Percentiles rank a stretch among this genome's conserved stretches.
Evolutionary conservation across 2,113 vertebrate genomes (phyloP).

Genomic region (Gallinago jamesoni): DNA sequence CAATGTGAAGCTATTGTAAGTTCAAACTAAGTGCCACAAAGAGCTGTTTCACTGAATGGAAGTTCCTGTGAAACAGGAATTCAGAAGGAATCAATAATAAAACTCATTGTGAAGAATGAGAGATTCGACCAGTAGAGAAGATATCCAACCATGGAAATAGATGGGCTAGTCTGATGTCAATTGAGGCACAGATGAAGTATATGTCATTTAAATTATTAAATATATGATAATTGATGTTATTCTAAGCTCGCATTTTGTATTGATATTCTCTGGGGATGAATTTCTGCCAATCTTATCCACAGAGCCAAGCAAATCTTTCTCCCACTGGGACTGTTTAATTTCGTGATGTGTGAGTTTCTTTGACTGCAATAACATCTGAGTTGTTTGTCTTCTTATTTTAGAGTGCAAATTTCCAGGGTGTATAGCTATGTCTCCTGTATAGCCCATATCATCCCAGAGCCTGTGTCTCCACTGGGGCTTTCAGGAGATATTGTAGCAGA

Average conservation of each 20-base stretch:
- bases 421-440: not conserved
- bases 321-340: not conserved
- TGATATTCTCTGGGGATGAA: not conserved
- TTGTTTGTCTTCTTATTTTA: slow-evolving; percentile 12
- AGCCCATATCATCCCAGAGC: not conserved
- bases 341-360: not conserved
- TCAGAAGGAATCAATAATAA: not conserved
- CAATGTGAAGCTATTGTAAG: not conserved
- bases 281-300: slow-evolving; percentile 6
- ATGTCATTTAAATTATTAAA: not conserved
- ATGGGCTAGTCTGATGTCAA: not conserved
- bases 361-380: not conserved
- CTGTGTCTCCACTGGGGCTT: not conserved
- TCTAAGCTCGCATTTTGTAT: not conserved
- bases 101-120: not conserved
- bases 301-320: not conserved
- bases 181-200: not conserved
- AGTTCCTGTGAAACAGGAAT: not conserved
- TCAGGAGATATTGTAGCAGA: not conserved
- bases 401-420: not conserved
- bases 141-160: not conserved
- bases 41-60: not conserved
- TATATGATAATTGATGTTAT: not conserved
- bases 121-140: not conserved
- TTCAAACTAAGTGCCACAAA: not conserved